Percentiles rank a stretch among this genome's conserved stretches.
These are phyloP conservation scores for Nansenia antarctica DNA, from an alignment of 2,113 vertebrate genomes.

Conservation along the genomic window DNA sequence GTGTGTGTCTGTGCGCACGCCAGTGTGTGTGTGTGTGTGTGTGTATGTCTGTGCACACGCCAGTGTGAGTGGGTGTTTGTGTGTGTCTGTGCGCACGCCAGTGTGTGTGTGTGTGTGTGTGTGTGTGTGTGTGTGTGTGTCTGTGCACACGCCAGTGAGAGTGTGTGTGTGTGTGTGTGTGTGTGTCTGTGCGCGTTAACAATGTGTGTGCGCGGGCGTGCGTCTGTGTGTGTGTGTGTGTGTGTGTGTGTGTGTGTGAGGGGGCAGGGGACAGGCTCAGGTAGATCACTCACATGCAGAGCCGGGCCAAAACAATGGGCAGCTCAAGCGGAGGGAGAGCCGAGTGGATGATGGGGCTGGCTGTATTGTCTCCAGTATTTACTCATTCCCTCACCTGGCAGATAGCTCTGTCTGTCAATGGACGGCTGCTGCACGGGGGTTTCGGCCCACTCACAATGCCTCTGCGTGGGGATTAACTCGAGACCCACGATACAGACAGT, in stretches of 20 bases:
- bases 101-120: slow-evolving; percentile 4
- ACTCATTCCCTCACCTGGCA: slow-evolving; percentile 71
- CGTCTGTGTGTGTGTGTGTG: not conserved
- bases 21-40: no score
- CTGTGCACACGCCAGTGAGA: not conserved
- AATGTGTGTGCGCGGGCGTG: not conserved
- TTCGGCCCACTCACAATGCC: slow-evolving; percentile 43
- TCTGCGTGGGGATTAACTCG: not conserved
- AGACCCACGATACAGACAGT: not conserved
- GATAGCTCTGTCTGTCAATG: slow-evolving; percentile 74
- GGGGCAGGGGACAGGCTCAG: slow-evolving; percentile 34
- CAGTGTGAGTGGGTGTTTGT: slow-evolving; percentile 24
- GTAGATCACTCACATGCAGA: slow-evolving; percentile 25
- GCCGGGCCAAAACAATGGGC: slow-evolving; percentile 58
- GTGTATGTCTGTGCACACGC: no score
- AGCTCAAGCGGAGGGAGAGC: slow-evolving; percentile 58
- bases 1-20: not conserved
- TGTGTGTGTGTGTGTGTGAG: slow-evolving; percentile 10
- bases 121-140: slow-evolving; percentile 4
- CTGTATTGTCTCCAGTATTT: slow-evolving; percentile 74
- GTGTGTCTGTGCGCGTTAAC: slow-evolving; percentile 10
- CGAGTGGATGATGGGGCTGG: slow-evolving; percentile 60
- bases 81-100: no score
- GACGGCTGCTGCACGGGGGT: slow-evolving; percentile 47
- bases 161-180: not conserved